Conservation (phyloP, 2,888 invertebrate genomes). For the Epistrophe grossulariae region DNA sequence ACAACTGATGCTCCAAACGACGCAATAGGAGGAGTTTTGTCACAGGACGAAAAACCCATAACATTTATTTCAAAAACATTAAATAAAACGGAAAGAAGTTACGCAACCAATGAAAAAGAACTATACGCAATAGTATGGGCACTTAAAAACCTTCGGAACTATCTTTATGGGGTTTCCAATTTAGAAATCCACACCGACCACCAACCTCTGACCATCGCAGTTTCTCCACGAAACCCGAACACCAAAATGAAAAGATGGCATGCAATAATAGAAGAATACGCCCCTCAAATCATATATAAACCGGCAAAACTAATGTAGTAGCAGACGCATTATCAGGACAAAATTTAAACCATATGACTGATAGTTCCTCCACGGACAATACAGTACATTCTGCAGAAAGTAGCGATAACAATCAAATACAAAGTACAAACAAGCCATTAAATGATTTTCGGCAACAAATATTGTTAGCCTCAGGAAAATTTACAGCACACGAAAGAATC, state of each 20-base stretch:
- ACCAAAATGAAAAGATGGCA: constrained; percentile 62
- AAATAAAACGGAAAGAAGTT: not conserved
- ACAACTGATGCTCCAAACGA: constrained; percentile 79
- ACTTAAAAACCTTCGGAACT: not conserved
- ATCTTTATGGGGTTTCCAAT: not conserved
- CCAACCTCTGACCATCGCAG: constrained; percentile 24
- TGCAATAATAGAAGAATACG: constrained; percentile 61
- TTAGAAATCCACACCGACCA: not conserved
- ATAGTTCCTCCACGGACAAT: not conserved
- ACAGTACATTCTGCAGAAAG: not conserved
- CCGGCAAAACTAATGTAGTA: constrained; percentile 63
- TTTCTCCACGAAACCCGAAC: constrained; percentile 68
- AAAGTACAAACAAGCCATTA: not conserved
- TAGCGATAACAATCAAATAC: not conserved
- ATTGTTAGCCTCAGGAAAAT: not conserved
- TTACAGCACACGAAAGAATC: too few species aligned
- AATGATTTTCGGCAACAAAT: not conserved
- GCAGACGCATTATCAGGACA: constrained; percentile 63
- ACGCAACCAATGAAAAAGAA: constrained; percentile 29
- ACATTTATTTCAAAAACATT: constrained; percentile 41
- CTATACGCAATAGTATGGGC: constrained; percentile 63
- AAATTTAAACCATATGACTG: constrained; percentile 42
- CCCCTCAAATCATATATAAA: constrained; percentile 54
- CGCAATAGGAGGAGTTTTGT: not conserved
- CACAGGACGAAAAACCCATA: not conserved